Percentiles rank a stretch among this genome's conserved stretches.
Evolutionary conservation across 2,888 invertebrate species (phyloP).

Genomic region (Stictocephala bisonia): DNA sequence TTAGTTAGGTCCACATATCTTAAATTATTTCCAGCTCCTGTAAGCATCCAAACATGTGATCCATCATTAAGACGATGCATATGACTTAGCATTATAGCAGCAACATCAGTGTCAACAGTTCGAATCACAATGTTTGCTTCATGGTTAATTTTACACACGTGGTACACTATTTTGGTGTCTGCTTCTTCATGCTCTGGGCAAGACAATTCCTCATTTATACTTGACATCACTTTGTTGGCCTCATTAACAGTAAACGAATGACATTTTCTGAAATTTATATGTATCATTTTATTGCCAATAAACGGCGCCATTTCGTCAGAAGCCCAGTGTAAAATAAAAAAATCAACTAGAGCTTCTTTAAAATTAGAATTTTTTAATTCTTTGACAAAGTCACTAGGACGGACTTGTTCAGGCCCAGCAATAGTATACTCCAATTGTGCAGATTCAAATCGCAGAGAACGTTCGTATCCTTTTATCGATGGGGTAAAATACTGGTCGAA

Average conservation of each 20-base stretch:
- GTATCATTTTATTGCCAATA: conserved; percentile 48
- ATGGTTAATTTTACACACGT: conserved; percentile 51
- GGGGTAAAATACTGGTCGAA: conserved; percentile 60
- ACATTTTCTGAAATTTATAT: conserved; percentile 2
- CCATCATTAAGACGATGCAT: conserved; percentile 13
- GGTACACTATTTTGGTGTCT: conserved; percentile 56
- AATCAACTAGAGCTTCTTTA: conserved; percentile 58
- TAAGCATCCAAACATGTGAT: not conserved
- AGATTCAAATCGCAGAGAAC: conserved; percentile 53
- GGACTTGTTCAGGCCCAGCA: too few relatives aligned
- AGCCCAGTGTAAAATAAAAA: conserved; percentile 59
- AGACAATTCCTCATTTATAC: conserved; percentile 8
- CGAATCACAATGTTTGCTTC: conserved; percentile 39
- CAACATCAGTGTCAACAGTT: conserved; percentile 42
- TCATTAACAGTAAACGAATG: conserved; percentile 11
- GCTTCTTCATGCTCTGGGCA: conserved; percentile 57
- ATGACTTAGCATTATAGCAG: conserved; percentile 35
- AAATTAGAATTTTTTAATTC: conserved; percentile 57
- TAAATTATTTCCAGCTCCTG: conserved; percentile 1
- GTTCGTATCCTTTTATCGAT: conserved; percentile 62
- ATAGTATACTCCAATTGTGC: conserved; percentile 56
- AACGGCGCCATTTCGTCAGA: conserved; percentile 58
- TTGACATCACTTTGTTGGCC: not conserved
- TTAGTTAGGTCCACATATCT: conserved; percentile 5
- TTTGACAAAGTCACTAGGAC: conserved; percentile 56